Conservation (phyloP, 2,113 vertebrate species). For the Coryphaenoides rupestris region DNA sequence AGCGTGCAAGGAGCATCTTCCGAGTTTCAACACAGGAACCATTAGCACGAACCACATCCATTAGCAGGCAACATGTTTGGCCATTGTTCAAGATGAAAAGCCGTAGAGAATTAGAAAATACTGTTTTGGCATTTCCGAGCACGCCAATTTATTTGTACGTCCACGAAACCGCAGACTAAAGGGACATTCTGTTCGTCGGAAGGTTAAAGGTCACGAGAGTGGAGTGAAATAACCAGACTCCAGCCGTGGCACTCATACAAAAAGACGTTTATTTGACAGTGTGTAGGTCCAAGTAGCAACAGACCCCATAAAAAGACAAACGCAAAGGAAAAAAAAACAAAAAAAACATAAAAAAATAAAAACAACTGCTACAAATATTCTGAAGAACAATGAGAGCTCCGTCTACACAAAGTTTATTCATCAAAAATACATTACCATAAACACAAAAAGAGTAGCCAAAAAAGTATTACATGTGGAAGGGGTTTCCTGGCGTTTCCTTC, state of each 20-base stretch:
- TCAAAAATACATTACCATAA: constrained; percentile 78
- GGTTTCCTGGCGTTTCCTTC: constrained; percentile 47
- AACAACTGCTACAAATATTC: constrained; percentile 66
- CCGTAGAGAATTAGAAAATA: too few relatives aligned
- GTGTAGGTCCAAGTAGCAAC: constrained; percentile 74
- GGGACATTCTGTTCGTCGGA: too few relatives aligned
- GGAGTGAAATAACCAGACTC: too few relatives aligned
- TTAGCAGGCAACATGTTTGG: too few relatives aligned
- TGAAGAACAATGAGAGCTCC: constrained; percentile 63
- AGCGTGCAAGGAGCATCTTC: too few relatives aligned
- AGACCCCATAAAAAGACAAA: constrained; percentile 60
- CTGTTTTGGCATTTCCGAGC: too few relatives aligned
- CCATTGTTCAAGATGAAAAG: too few relatives aligned
- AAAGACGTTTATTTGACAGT: constrained; percentile 76
- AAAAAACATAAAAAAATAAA: constrained; percentile 16
- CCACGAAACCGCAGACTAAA: too few relatives aligned
- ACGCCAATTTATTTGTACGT: too few relatives aligned
- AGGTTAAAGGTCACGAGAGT: too few relatives aligned
- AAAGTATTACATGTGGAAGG: constrained; percentile 60
- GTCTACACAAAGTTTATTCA: constrained; percentile 74
- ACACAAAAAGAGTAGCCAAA: constrained; percentile 61
- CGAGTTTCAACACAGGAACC: too few relatives aligned
- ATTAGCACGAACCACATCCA: too few relatives aligned
- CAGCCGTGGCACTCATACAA: constrained; percentile 53
- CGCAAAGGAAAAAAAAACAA: constrained; percentile 45